phyloP scores from a whole-genome alignment of 2,797 vertebrate genomes.

The Intellagama lesueurii region DNA sequence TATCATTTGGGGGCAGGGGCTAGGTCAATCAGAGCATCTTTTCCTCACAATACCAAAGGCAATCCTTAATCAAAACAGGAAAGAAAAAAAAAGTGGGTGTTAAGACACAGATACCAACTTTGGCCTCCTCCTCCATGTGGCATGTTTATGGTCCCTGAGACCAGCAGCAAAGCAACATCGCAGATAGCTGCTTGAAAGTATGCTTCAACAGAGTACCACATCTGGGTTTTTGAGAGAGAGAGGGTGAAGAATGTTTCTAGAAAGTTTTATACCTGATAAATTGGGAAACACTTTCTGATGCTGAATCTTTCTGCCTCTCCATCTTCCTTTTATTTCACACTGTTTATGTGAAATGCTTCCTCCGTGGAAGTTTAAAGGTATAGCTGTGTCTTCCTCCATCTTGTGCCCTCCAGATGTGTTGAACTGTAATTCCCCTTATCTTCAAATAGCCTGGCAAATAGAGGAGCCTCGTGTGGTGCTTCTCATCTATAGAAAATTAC shows the following conservation, averaged over 20 bases:
- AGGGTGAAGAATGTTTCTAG: background rate
- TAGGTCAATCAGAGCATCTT: too few relatives aligned
- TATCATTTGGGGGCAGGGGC: background rate
- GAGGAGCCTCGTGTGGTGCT: background rate
- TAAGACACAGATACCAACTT: background rate
- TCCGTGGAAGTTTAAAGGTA: background rate
- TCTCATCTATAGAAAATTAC: background rate
- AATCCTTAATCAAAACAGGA: background rate
- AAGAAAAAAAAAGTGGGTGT: background rate
- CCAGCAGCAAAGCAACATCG: background rate
- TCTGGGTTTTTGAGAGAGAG: background rate
- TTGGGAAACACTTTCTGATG: background rate
- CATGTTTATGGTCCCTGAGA: background rate
- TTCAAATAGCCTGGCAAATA: background rate
- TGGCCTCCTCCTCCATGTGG: background rate
- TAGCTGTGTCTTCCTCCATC: background rate
- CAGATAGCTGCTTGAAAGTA: background rate
- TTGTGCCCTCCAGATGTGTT: background rate
- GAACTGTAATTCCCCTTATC: too few relatives aligned
- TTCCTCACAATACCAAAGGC: background rate
- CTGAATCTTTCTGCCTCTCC: background rate
- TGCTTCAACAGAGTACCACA: background rate
- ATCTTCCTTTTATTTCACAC: background rate
- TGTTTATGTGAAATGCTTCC: background rate
- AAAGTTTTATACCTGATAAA: background rate